phyloP scores from a whole-genome alignment of 1,140 invertebrate genomes.

The Olivierus martensii region DNA sequence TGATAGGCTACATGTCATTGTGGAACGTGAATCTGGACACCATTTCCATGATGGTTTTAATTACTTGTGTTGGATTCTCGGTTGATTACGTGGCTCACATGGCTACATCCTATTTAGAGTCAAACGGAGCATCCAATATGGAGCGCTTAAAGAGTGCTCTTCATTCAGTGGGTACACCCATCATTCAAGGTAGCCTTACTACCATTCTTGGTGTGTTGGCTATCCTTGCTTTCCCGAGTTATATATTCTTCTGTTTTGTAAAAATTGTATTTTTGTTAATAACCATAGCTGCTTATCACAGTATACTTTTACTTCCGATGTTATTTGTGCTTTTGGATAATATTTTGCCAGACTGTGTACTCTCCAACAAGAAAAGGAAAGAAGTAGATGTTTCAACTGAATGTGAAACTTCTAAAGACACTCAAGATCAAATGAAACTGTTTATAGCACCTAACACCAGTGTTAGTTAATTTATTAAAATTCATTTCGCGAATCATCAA shows the following conservation, averaged over 20 bases:
- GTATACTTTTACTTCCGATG: slow-evolving; percentile 78
- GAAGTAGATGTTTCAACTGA: no score
- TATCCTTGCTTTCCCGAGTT: slow-evolving; percentile 73
- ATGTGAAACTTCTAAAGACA: no score
- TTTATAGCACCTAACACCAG: no score
- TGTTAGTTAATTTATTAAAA: no score
- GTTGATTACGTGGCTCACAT: slow-evolving; percentile 96
- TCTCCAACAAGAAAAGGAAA: no score
- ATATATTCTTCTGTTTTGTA: slow-evolving; percentile 93
- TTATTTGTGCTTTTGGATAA: slow-evolving; percentile 50
- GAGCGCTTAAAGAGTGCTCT: slow-evolving; percentile 71
- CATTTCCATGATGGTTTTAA: slow-evolving; percentile 96
- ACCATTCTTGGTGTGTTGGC: slow-evolving; percentile 81
- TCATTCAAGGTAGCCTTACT: slow-evolving; percentile 85
- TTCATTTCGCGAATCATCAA: no score
- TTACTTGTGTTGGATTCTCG: slow-evolving; percentile 96
- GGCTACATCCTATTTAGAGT: slow-evolving; percentile 89
- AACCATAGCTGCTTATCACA: slow-evolving; percentile 84
- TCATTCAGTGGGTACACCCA: slow-evolving; percentile 78
- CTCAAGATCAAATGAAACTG: no score
- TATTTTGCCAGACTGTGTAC: background rate
- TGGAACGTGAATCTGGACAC: slow-evolving; percentile 91
- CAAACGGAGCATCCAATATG: slow-evolving; percentile 28
- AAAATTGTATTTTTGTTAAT: slow-evolving; percentile 95
- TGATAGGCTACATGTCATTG: slow-evolving; percentile 88